Conservation (phyloP, 1,140 invertebrate genomes). For the Drosophila sp. region DNA sequence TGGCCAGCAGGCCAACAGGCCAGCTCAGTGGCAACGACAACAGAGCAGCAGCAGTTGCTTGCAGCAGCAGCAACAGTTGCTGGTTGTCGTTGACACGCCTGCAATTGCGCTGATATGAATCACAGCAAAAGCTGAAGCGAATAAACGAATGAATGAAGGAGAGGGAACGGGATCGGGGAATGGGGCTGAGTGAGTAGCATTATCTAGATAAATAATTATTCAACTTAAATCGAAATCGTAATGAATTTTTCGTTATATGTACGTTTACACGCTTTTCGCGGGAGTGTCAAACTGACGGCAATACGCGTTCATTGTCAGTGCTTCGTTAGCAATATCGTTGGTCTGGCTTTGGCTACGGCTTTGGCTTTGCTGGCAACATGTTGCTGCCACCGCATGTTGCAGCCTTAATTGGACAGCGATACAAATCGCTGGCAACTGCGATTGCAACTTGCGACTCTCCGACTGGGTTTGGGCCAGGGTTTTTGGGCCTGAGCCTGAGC, state of each 20-base stretch:
- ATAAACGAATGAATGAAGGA: constrained; percentile 1
- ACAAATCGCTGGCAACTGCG: constrained; percentile 58
- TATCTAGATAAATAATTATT: constrained; percentile 83
- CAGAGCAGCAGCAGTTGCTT: constrained; percentile 37
- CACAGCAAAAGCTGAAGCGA: constrained; percentile 42
- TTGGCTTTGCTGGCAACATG: constrained; percentile 59
- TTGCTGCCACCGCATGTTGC: constrained; percentile 70
- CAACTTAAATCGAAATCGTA: constrained; percentile 83
- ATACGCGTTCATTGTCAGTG: constrained; percentile 74
- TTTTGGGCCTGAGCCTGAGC: constrained; percentile 31
- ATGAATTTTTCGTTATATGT: constrained; percentile 72
- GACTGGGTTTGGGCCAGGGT: constrained; percentile 13
- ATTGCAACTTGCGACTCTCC: constrained; percentile 11
- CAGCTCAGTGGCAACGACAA: constrained; percentile 33
- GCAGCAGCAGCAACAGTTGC: constrained; percentile 28
- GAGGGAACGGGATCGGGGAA: background rate
- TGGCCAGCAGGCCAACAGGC: constrained; percentile 30
- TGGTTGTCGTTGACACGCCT: constrained; percentile 73
- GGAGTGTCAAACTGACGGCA: constrained; percentile 81
- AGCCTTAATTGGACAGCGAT: constrained; percentile 80
- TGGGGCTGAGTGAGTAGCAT: constrained; percentile 59
- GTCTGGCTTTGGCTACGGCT: background rate
- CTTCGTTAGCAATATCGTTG: constrained; percentile 77
- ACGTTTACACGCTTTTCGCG: constrained; percentile 46
- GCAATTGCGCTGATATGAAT: constrained; percentile 78